Evolutionary conservation across 30 jellyfish, hydroid and myxozoan species (phyloP).

Genomic region (Calvadosia cruxmelitensis): DNA sequence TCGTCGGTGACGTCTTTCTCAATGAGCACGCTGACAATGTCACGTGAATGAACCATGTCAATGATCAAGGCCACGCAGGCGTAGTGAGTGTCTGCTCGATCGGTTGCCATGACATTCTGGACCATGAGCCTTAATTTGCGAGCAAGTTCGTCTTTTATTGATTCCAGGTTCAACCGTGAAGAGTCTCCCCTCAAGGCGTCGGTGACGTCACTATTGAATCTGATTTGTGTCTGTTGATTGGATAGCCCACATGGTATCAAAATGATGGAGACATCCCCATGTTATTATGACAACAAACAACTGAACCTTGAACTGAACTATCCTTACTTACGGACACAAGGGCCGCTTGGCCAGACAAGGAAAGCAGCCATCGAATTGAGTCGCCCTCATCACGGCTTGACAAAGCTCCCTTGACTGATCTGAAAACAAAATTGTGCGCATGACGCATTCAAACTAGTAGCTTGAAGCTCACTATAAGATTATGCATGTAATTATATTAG

Average conservation of each 20-base stretch:
- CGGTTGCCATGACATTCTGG: slow-evolving; percentile 3
- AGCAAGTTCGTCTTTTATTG: slow-evolving; percentile 8
- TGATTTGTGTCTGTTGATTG: slow-evolving; percentile 50
- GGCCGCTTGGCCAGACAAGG: background rate
- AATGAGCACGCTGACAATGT: slow-evolving; percentile 32
- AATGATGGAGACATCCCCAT: too few species aligned
- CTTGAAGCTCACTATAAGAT: too few species aligned
- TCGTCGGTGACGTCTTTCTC: slow-evolving; percentile 2
- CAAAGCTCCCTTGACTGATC: background rate
- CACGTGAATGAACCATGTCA: slow-evolving; percentile 63
- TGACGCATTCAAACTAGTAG: too few species aligned
- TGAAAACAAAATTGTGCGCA: background rate
- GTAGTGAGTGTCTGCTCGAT: slow-evolving; percentile 14
- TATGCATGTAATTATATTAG: too few species aligned
- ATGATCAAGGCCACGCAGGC: slow-evolving; percentile 47
- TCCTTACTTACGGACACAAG: background rate
- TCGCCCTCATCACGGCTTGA: background rate
- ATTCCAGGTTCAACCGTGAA: slow-evolving; percentile 1
- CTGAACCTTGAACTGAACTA: too few species aligned
- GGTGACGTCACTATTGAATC: slow-evolving; percentile 27
- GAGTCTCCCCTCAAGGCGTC: slow-evolving; percentile 19
- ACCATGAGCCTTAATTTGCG: slow-evolving; percentile 10
- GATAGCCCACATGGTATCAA: too few species aligned
- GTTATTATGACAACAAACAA: too few species aligned
- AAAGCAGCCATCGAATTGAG: background rate